phyloP scores from a whole-genome alignment of 2,888 invertebrate genomes.

The Arge pagana region DNA sequence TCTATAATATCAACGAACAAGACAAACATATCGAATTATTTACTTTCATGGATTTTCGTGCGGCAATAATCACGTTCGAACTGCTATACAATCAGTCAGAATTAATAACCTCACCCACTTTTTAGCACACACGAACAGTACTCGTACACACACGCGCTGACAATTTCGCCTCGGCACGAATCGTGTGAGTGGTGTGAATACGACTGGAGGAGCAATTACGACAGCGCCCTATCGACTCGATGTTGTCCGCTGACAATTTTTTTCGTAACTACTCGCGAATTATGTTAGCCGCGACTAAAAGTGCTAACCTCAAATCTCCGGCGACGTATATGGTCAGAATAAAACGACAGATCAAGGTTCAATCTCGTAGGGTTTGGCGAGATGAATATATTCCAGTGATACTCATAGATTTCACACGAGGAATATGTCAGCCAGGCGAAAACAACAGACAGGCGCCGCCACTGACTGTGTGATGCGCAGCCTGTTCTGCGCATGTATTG shows the following conservation, averaged over 20 bases:
- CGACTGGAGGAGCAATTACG: slow-evolving; percentile 39
- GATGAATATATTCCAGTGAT: too few species aligned
- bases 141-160: slow-evolving; percentile 5
- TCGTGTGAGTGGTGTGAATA: too few species aligned
- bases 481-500: slow-evolving; percentile 39
- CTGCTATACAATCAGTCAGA: slow-evolving; percentile 7
- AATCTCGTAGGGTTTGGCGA: too few species aligned
- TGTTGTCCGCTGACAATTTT: too few species aligned
- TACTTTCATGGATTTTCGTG: background rate
- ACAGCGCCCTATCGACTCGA: slow-evolving; percentile 55
- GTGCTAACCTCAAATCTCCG: too few species aligned
- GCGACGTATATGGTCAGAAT: too few species aligned
- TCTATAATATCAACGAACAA: background rate
- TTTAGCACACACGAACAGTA: slow-evolving; percentile 36
- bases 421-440: too few species aligned
- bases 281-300: too few species aligned
- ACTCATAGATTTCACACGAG: too few species aligned
- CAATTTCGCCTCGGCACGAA: too few species aligned
- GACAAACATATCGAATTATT: background rate
- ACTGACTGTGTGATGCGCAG: slow-evolving; percentile 23
- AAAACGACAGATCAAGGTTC: too few species aligned
- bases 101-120: slow-evolving; percentile 43
- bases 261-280: too few species aligned
- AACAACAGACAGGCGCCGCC: slow-evolving; percentile 18
- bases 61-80: background rate